Evolutionary conservation across 2,113 vertebrate genomes (phyloP).

Genomic region (Aix galericulata): DNA sequence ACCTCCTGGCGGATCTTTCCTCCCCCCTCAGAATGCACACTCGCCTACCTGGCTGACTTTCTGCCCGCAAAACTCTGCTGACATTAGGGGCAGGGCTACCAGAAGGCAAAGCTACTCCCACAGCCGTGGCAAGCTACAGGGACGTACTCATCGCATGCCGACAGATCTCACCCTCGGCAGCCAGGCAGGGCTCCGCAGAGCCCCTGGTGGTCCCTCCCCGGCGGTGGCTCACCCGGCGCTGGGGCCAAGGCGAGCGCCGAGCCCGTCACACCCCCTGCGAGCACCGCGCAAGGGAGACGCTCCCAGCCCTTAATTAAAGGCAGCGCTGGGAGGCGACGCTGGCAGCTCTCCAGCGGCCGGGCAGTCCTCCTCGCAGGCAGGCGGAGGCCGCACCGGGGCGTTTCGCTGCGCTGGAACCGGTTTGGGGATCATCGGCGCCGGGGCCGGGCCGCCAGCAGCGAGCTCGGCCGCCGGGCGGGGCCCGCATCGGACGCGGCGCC

Average conservation of each 20-base stretch:
- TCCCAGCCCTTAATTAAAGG: background rate
- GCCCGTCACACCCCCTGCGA: background rate
- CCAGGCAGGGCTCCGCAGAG: background rate
- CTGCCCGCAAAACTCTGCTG: accelerated
- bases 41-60: accelerated
- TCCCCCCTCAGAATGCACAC: accelerated
- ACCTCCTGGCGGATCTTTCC: accelerated
- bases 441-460: too few species aligned
- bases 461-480: background rate
- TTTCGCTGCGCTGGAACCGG: background rate
- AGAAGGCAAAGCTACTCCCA: accelerated
- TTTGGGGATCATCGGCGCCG: background rate
- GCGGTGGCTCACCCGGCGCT: background rate
- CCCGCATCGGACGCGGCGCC: background rate
- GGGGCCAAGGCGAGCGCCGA: background rate
- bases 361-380: too few species aligned
- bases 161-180: too few species aligned
- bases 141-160: background rate
- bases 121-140: accelerated
- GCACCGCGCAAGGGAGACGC: background rate
- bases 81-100: accelerated
- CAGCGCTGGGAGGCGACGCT: background rate
- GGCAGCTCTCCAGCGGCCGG: background rate
- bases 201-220: background rate
- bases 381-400: background rate